Evolutionary conservation across 2,888 invertebrate genomes (phyloP).

Genomic region (Drosophila stalkeri): DNA sequence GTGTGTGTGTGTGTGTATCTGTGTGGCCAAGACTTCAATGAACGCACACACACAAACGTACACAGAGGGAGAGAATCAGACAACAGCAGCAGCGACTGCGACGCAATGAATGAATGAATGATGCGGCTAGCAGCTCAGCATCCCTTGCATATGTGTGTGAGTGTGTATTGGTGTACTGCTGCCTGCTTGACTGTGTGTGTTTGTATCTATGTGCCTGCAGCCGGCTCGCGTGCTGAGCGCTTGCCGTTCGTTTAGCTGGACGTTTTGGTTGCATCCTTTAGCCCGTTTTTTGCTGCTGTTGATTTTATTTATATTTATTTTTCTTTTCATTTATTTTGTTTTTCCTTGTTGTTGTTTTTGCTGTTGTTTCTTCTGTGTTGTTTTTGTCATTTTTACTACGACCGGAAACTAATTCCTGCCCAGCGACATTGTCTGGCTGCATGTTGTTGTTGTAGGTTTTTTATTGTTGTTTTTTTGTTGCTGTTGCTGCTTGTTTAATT

Average conservation of each 20-base stretch:
- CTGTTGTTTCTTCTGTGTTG: conserved; percentile 36
- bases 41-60: conserved; percentile 43
- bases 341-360: conserved; percentile 13
- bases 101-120: conserved; percentile 70
- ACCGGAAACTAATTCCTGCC: conserved; percentile 82
- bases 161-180: conserved; percentile 10
- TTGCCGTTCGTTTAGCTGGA: conserved; percentile 46
- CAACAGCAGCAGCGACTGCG: conserved; percentile 22
- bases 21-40: conserved; percentile 60
- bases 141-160: conserved; percentile 47
- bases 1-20: conserved; percentile 45
- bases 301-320: conserved; percentile 40
- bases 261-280: conserved; percentile 62
- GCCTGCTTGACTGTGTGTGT: conserved; percentile 20
- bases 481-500: conserved; percentile 50
- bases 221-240: conserved; percentile 72
- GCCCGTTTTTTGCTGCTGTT: conserved; percentile 63
- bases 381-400: conserved; percentile 80
- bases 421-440: conserved; percentile 60
- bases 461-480: conserved; percentile 24
- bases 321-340: neutral
- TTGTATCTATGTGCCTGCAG: conserved; percentile 33
- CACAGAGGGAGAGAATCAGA: conserved; percentile 3
- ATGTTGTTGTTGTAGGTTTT: conserved; percentile 29
- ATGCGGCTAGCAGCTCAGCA: conserved; percentile 66